Conservation (phyloP, 2,797 vertebrate species). For the Gymnoscopelus microlampas region DNA sequence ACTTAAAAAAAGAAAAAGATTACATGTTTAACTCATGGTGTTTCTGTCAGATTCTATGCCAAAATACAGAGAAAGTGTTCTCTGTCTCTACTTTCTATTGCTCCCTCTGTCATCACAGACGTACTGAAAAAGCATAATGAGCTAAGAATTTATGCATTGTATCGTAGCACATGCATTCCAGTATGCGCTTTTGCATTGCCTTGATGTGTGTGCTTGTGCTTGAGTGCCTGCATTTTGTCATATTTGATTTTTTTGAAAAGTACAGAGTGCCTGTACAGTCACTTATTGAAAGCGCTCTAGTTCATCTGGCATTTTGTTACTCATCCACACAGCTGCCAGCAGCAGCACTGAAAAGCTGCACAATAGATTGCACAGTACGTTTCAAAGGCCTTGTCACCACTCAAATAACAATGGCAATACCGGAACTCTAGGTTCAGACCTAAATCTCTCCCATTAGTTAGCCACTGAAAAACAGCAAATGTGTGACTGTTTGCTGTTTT, state of each 20-base stretch:
- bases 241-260: constrained; percentile 17
- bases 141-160: too few relatives aligned
- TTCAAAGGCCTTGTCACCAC: constrained; percentile 35
- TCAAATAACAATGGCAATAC: constrained; percentile 33
- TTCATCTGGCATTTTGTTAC: constrained; percentile 37
- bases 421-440: neutral
- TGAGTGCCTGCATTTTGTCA: constrained; percentile 1
- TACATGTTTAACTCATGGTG: constrained; percentile 9
- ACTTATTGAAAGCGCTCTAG: constrained; percentile 27
- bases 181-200: neutral
- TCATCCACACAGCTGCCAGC: constrained; percentile 23
- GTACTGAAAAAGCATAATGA: too few relatives aligned
- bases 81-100: too few relatives aligned
- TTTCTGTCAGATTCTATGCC: constrained; percentile 18
- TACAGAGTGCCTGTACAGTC: constrained; percentile 31
- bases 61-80: neutral
- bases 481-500: constrained; percentile 9
- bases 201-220: neutral
- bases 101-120: too few relatives aligned
- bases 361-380: constrained; percentile 22
- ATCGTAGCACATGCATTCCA: neutral
- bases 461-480: neutral
- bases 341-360: constrained; percentile 30
- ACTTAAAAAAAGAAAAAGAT: constrained; percentile 22
- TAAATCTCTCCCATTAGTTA: constrained; percentile 12